Evolutionary conservation across 2,888 invertebrate genomes (phyloP), one percentile per base, ranked within the genome.

Genomic region (Euproctis similis): DNA sequence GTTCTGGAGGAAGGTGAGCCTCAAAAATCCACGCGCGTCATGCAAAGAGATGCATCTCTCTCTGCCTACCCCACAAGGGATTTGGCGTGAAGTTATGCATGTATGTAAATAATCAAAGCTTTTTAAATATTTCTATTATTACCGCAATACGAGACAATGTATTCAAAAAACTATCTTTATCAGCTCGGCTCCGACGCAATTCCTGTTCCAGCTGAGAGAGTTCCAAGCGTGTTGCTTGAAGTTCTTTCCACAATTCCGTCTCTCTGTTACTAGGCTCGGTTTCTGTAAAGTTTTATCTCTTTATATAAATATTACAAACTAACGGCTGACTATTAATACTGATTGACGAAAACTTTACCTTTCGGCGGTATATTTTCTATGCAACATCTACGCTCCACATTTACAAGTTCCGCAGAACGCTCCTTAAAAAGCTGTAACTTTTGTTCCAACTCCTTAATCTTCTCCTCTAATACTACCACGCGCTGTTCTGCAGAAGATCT

Each of bases 131-230:
- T n/a, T n/a, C n/a, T n/a, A n/a, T n/a, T 4, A 24, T 19, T 67
- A 87, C 87, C 53, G 85, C 86, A 48, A 85, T 82, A 38, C 67
- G 68, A 16, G 82, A 63, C 24, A 87, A 58, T 2, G 84, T 72
- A 31, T 72, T 65, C 26, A 87, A 57, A 40, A 87, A 84, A 23
- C 64, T 78, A 8, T 86, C 82, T 39, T 86, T 87, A 31, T 87
- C 87, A 3, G 64, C 66, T 23, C 77, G 65, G 37, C 84, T 61
- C 35, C 73, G 70, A 1, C 61, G 52, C 3, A 85, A 47, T 29
- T 77, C 75, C 31, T 84, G 74, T 36, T 78, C 81, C 1, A 76
- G 68, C 4, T 61, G 61, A 1, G 62, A 53, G 12, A 86, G 44
- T 1, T 71, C 62, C 3, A 53, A 47, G 22, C 71, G 59, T 0